Evolutionary conservation across 1,140 invertebrate genomes (phyloP).

Genomic region (Helicorthomorpha holstii): DNA sequence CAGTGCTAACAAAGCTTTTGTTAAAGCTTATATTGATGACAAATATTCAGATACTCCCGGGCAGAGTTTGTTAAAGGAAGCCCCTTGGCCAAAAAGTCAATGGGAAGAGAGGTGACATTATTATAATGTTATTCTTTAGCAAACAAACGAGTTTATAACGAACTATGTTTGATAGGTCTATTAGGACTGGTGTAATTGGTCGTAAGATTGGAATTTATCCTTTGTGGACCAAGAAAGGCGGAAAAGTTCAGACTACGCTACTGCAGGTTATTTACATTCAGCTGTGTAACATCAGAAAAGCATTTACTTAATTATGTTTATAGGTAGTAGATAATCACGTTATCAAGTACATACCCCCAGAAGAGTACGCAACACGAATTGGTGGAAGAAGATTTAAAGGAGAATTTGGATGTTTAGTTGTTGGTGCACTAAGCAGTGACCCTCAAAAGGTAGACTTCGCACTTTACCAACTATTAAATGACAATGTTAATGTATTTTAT

Average conservation of each 20-base stretch:
- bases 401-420: conserved; percentile 51
- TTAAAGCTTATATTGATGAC: conserved; percentile 56
- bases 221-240: conserved; percentile 76
- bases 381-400: conserved; percentile 22
- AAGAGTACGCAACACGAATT: conserved; percentile 38
- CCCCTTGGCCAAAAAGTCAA: conserved; percentile 30
- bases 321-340: conserved; percentile 92
- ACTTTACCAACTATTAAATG: background rate
- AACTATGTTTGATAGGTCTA: conserved; percentile 22
- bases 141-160: background rate
- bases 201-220: conserved; percentile 86
- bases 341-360: conserved; percentile 73
- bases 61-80: conserved; percentile 35
- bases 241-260: conserved; percentile 55
- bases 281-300: conserved; percentile 5
- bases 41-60: conserved; percentile 30
- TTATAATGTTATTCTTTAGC: background rate
- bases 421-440: conserved; percentile 78
- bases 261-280: conserved; percentile 50
- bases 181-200: conserved; percentile 69
- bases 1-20: conserved; percentile 58
- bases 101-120: conserved; percentile 34
- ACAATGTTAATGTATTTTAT: conserved; percentile 8
- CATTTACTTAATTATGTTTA: conserved; percentile 13
- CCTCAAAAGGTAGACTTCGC: conserved; percentile 41